A percentile compares a stretch with the other conserved stretches of the same genome.
Evolutionary conservation across 2,113 vertebrate genomes (phyloP).

Genomic region (Trogon surrucura): DNA sequence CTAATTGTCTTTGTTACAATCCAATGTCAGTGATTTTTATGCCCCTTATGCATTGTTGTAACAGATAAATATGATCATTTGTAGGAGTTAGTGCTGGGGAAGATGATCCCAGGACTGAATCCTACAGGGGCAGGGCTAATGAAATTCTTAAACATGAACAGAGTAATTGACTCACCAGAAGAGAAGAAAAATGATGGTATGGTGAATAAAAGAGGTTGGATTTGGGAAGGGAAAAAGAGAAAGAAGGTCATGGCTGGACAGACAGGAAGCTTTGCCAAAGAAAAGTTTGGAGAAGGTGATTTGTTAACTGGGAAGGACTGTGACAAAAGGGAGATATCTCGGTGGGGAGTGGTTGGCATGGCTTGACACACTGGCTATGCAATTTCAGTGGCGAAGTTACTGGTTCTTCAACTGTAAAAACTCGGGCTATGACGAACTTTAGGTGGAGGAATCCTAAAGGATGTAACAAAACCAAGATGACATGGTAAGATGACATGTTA

Average conservation of each 20-base stretch:
- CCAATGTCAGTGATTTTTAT: not conserved
- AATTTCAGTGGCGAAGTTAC: not conserved
- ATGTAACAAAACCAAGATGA: not conserved
- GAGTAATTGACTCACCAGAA: not conserved
- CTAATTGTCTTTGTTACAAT: not conserved
- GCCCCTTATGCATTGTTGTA: not conserved
- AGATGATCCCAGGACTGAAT: not conserved
- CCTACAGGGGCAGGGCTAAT: not conserved
- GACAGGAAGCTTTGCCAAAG: not conserved
- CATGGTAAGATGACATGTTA: not conserved
- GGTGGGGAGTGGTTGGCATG: not conserved
- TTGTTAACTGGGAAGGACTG: not conserved
- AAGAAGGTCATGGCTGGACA: not conserved
- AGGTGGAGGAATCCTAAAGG: not conserved
- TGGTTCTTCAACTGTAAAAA: not conserved
- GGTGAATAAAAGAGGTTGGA: not conserved
- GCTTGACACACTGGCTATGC: not conserved
- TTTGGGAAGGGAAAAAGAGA: not conserved
- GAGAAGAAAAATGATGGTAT: not conserved
- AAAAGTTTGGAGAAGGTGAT: not conserved
- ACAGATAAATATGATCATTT: not conserved
- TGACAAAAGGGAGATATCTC: not conserved
- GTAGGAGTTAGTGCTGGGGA: not conserved
- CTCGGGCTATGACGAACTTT: not conserved
- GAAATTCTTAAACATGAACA: not conserved